phyloP scores from a whole-genome alignment of 2,113 vertebrate genomes.

The Pandion haliaetus region DNA sequence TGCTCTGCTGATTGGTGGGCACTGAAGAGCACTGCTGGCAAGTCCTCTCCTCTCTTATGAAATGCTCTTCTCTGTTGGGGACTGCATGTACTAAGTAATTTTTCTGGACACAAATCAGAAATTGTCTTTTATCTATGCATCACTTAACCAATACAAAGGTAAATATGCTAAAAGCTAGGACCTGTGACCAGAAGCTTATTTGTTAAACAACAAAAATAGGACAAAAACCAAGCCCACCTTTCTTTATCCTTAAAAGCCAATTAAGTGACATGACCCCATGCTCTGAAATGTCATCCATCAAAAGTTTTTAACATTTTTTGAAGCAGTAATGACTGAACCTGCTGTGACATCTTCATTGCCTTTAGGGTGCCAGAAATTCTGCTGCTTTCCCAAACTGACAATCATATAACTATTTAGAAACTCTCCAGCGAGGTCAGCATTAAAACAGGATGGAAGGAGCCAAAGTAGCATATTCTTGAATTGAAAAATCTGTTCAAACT shows the following conservation, averaged over 20 bases:
- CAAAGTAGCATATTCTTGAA: background rate
- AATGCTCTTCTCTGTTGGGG: background rate
- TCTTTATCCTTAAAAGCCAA: background rate
- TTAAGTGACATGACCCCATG: background rate
- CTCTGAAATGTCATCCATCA: constrained; percentile 3
- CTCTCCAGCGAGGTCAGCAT: background rate
- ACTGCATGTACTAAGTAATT: background rate
- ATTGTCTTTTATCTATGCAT: background rate
- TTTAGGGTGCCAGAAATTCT: constrained; percentile 20
- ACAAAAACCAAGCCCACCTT: background rate
- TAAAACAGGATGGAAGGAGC: background rate
- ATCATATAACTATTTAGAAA: background rate
- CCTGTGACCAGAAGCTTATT: background rate
- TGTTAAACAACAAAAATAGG: background rate
- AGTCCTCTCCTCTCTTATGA: background rate
- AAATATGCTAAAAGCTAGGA: background rate
- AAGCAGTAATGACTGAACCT: background rate
- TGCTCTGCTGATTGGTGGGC: background rate
- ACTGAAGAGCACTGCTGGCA: background rate
- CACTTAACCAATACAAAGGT: background rate
- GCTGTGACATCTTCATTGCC: background rate
- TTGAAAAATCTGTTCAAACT: background rate
- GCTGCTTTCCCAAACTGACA: constrained; percentile 18
- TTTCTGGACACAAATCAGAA: background rate
- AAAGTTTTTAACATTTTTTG: background rate